phyloP scores from a whole-genome alignment of 2,888 invertebrate species.

The Eremobia ochroleuca region DNA sequence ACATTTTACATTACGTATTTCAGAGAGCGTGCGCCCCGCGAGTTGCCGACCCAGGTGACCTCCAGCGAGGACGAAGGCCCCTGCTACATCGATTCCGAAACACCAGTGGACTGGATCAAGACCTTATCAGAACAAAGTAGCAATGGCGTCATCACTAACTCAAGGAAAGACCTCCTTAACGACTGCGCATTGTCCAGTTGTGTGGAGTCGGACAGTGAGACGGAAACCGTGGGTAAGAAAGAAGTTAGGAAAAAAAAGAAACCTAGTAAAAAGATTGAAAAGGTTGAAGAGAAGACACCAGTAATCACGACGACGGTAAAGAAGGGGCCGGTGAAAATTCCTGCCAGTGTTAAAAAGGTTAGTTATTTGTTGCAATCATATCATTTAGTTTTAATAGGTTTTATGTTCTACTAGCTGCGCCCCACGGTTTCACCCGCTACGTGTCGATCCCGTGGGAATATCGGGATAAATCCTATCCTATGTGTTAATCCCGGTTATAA shows the following conservation, averaged over 20 bases:
- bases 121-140: conserved; percentile 84
- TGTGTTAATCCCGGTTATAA: no score
- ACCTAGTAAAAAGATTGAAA: conserved; percentile 66
- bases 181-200: conserved; percentile 81
- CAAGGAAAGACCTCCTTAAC: conserved; percentile 88
- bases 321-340: conserved; percentile 73
- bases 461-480: no score
- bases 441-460: no score
- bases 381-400: no score
- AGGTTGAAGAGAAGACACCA: conserved; percentile 78
- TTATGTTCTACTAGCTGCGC: not conserved
- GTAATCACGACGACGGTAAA: conserved; percentile 55
- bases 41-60: conserved; percentile 87
- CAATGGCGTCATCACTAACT: conserved; percentile 84
- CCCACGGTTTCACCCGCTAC: no score
- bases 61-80: conserved; percentile 90
- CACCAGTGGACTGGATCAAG: conserved; percentile 87
- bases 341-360: conserved; percentile 84
- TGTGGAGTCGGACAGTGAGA: conserved; percentile 79
- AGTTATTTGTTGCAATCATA: not conserved
- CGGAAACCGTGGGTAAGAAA: conserved; percentile 76
- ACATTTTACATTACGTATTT: conserved; percentile 60
- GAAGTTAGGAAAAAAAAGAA: conserved; percentile 67
- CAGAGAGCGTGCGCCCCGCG: conserved; percentile 90
- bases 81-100: conserved; percentile 86